Base-by-base conservation (phyloP, 2,888 invertebrate genomes). In the Agrochola lychnidis region DNA sequence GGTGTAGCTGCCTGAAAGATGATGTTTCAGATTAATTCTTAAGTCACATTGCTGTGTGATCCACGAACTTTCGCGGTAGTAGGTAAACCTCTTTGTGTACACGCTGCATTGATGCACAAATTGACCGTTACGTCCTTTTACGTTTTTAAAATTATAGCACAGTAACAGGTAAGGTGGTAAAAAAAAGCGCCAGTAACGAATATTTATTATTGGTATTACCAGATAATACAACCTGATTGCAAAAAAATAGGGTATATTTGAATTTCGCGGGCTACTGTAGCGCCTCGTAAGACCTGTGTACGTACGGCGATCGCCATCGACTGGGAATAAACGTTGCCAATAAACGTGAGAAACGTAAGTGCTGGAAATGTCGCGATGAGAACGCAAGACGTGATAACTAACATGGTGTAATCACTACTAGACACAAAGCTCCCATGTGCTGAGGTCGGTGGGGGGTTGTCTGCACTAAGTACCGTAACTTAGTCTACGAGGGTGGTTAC, bases 1-100 rank as follows among this genome's bases (percentile, higher is more conserved):
- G 77, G 74, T 36, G 48, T 16, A 2, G 85, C 74, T 9, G 67
- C 68, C 87, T 87, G 75, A 25, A 83, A 84, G 16, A 12, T 10
- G 42, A 78, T n/a, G 19, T n/a, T 63, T 22, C 14, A 40, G 45
- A 14, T 45, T 56, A 70, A 19, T 77, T 57, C 2, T 36, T 62
- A 30, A 22, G 22, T 67, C 16, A 36, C 22, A 57, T 30, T 57
- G 2, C 14, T 5, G 16, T 59, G 30, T 30, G 22, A 9, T 57
- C 14, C 22, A n/a, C 36, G 14, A 53, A 53, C 7, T 53, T 14
- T 22, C 22, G 22, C 30, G 30, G 30, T 14, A 66, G 66, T 6
- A 25, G 5, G 25, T 30, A 30, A 30, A 30, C 45, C 25, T 25
- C 16, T 42, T 16, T 10, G 10, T n/a, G 9, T n/a, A 16, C n/a